Evolutionary conservation across 2,113 vertebrate genomes (phyloP), one percentile per base, ranked within the genome.

Genomic region (Phrynosoma blainvillii): DNA sequence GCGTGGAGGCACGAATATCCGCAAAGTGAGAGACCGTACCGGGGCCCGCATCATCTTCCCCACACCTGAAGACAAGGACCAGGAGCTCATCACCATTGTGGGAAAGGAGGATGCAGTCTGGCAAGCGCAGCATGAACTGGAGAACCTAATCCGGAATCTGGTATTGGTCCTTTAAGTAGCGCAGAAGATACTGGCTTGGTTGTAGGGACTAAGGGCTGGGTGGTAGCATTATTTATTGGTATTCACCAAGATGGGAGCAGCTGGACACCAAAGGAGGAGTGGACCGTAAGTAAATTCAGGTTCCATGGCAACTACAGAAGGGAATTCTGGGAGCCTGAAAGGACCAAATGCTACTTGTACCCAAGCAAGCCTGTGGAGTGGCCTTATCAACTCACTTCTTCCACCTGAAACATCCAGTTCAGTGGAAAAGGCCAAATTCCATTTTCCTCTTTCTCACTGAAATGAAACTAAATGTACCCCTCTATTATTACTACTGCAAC

Each of bases 31-130:
- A 30, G 96, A 97, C 91, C 92, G 93, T 42, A 98, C 97, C 0
- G 97, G 97, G 4, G 97, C 96, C 1, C 93, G 95, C 25, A 96
- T 98, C 92, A 96, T 97, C 91, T 98, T 98, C 91, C 97, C 97
- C 2, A 94, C 96, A 0, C 89, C 94, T 0, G 97, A 97, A 0
- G 96, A 97, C 66, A 93, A 93, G 0, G 96, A 97, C 94, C 96
- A 97, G 93, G 97, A 97, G 83, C 89, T 97, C 81, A 96, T 98
- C 93, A 97, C 97, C 90, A 97, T 98, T 2, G 95, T 97, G 32
- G 97, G 97, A 47, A 96, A 94, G 76, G 97, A 98, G 86, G 96
- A 97, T 23, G 95, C 97, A 0, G 97, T 98, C 4, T 95, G 90
- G 66, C 96, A 95, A 40, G 96, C 96, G 1, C 96, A 97, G 95